Base-by-base conservation (phyloP, 2,888 invertebrate genomes). In the Leucoma salicis region DNA sequence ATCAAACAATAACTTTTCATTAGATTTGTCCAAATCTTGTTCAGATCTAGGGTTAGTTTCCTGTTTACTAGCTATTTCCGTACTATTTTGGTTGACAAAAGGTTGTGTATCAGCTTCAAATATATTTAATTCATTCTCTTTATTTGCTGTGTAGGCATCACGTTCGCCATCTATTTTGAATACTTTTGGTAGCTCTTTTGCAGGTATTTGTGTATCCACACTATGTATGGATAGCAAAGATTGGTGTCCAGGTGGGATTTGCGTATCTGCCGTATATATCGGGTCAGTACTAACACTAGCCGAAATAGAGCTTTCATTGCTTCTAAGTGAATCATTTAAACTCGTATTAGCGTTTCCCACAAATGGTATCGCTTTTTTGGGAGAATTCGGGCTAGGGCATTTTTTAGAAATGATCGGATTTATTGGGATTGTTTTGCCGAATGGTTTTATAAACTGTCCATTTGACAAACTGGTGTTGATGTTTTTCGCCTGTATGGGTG, bases 1-100 rank as follows among this genome's bases (percentile, higher is more conserved):
- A 28, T 82, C 77, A 69, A 85, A 83, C 7, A 76, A 27, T 42
- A 86, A 69, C 41, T 71, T 67, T 42, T 84, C 84, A 52, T 80
- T 71, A 10, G 83, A 83, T 45, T 49, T 58, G 56, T 71, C 63
- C 2, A 54, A 5, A 1, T 36, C 37, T 36, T 47, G 47, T 14
- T 37, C 14, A 25, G 32, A n/a, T 16, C 32, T 39, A 14, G 29
- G 3, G 1, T 31, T 42, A 31, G 31, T 10, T 13, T 37, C 24
- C 11, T 18, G 31, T 15, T 31, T 37, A 45, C 48, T 45, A 10
- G 48, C 52, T 35, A 42, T 36, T 39, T 39, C 28, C 31, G 42
- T 42, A 21, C 50, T 44, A 35, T 43, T 56, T n/a, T 50, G 50
- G 6, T 16, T 18, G 2, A 40, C 12, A 49, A 58, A 51, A 10